Conservation (phyloP, 2,888 invertebrate species). For the Oeneis ivallda region DNA sequence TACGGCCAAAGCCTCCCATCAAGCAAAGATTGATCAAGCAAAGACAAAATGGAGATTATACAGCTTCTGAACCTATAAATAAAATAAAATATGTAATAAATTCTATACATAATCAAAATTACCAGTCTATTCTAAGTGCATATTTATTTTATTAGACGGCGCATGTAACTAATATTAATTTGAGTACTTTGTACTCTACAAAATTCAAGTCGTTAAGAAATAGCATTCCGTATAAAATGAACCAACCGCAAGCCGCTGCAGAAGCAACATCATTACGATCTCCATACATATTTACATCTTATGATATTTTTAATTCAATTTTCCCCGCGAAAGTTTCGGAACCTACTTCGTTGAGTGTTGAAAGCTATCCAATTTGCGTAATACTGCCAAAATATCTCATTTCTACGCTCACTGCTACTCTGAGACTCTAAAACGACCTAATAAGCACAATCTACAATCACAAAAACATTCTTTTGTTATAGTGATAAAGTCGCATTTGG, state of each 20-base stretch:
- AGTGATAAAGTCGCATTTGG: constrained; percentile 45
- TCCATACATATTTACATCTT: constrained; percentile 78
- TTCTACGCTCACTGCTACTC: constrained; percentile 75
- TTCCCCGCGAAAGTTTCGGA: constrained; percentile 79
- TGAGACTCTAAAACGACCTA: constrained; percentile 49
- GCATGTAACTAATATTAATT: neutral
- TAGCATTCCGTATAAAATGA: constrained; percentile 31
- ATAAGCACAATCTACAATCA: constrained; percentile 35
- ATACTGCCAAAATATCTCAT: constrained; percentile 83
- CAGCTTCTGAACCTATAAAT: neutral
- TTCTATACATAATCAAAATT: neutral
- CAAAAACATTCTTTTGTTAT: constrained; percentile 43
- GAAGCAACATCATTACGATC: constrained; percentile 72
- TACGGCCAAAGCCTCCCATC: too few species aligned
- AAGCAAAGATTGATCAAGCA: too few species aligned
- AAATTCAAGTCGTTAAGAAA: constrained; percentile 31
- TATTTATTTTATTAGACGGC: constrained; percentile 1
- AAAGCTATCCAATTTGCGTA: constrained; percentile 83
- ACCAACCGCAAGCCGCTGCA: constrained; percentile 45
- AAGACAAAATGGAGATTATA: too few species aligned
- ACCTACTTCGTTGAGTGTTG: constrained; percentile 82
- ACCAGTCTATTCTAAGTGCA: neutral
- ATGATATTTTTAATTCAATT: constrained; percentile 82
- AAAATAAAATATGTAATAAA: too few species aligned
- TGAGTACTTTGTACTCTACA: neutral